Base-by-base conservation (phyloP, 2,888 invertebrate genomes). In the Agrotis clavis region DNA sequence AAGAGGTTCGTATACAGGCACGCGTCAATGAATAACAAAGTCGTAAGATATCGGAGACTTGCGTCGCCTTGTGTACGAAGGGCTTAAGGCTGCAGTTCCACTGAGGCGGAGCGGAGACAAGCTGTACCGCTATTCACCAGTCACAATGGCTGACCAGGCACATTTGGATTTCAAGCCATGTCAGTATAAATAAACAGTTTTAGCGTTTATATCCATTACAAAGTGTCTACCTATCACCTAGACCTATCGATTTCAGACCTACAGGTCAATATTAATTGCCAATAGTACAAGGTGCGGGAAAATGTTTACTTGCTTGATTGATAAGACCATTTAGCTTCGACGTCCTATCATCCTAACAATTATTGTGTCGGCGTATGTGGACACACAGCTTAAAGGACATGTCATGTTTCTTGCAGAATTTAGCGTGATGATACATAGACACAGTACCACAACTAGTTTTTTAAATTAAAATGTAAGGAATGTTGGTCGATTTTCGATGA, bases 301-400 rank as follows among this genome's bases (percentile, higher is more conserved):
- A 75, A 63, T 76, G 83, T 82, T 83, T 83, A 67, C 71, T 62
- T 16, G 18, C 18, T 69, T 48, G 51, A 79, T 72, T 66, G 70
- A 68, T 83, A 70, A 61, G 59, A 25, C 19, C 61, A 57, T 47
- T 74, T 64, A 56, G 51, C 60, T 56, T 53, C 51, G 67, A 61
- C 51, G 53, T 35, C 50, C 13, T 56, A 75, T 75, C 75, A 56
- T 53, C 30, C 50, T 66, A 67, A 81, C 65, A 68, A 77, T 81
- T 47, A 59, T 57, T 61, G 7, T 25, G n/a, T 60, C 21, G 41
- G 50, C 54, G 7, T 53, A 5, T 74, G 67, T 35, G 25, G 51
- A 14, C 5, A 2, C 45, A 30, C 50, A 63, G n/a, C 30, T 25
- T 53, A 13, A 2, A 25, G 16, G 50, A 25, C 35, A 67, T 21